Evolutionary conservation across 2,888 invertebrate species (phyloP).

Genomic region (Notodonta ziczac): DNA sequence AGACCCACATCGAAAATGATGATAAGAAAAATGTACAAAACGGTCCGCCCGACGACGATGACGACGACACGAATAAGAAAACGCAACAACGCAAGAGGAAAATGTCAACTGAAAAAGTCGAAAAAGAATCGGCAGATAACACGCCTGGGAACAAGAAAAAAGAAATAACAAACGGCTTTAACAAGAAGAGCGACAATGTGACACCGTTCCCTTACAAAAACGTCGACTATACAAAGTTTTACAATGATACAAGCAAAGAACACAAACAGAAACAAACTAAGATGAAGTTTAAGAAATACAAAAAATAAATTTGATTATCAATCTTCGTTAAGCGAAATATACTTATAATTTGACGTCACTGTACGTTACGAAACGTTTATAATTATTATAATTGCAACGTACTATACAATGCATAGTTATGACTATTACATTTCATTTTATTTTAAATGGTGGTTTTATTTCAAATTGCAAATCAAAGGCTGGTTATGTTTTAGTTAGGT

Average conservation of each 20-base stretch:
- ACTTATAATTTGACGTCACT: constrained; percentile 15
- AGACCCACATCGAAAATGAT: constrained; percentile 46
- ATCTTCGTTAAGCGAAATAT: constrained; percentile 51
- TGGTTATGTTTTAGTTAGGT: neutral
- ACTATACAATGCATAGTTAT: constrained; percentile 30
- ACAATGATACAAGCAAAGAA: constrained; percentile 52
- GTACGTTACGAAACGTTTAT: too few relatives aligned
- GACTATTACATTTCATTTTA: constrained; percentile 36
- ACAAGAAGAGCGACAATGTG: constrained; percentile 33
- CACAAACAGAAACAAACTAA: constrained; percentile 60
- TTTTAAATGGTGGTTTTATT: constrained; percentile 37
- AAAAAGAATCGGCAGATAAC: constrained; percentile 32
- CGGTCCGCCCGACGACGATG: constrained; percentile 17
- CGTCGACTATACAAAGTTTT: constrained; percentile 64
- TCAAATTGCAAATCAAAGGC: constrained; percentile 1
- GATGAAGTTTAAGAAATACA: constrained; percentile 61
- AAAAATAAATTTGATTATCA: constrained; percentile 40
- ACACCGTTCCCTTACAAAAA: constrained; percentile 59
- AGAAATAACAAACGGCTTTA: constrained; percentile 27
- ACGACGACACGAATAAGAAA: constrained; percentile 29
- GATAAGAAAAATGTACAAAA: constrained; percentile 14
- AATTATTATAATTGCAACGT: neutral
- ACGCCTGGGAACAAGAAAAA: constrained; percentile 30
- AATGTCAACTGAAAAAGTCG: constrained; percentile 43
- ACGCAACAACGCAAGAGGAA: constrained; percentile 52